Evolutionary conservation across 2,113 vertebrate species (phyloP).

Genomic region (Lampris megalopsis): DNA sequence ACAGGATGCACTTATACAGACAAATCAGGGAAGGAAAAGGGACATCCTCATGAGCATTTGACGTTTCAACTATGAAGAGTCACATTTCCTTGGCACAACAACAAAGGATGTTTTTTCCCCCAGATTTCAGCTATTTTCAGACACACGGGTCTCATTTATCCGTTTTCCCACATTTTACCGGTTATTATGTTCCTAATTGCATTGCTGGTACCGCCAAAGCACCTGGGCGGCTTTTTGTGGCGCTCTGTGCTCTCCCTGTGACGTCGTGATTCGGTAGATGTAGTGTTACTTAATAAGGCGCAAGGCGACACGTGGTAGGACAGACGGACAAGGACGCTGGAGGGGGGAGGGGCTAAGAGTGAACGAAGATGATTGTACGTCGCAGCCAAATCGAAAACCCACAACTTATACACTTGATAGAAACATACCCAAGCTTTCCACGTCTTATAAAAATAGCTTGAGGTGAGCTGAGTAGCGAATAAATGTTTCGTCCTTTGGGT

Average conservation of each 20-base stretch:
- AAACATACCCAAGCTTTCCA: slow-evolving; percentile 31
- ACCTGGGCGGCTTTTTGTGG: slow-evolving; percentile 5
- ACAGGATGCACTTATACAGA: slow-evolving; percentile 69
- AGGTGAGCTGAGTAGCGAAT: slow-evolving; percentile 26
- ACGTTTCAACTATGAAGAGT: slow-evolving; percentile 63
- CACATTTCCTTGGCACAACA: slow-evolving; percentile 75
- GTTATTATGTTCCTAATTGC: slow-evolving; percentile 34
- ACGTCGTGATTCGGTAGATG: slow-evolving; percentile 16
- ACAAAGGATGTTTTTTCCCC: slow-evolving; percentile 58
- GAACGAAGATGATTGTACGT: slow-evolving; percentile 67
- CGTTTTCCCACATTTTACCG: slow-evolving; percentile 8
- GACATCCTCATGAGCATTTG: slow-evolving; percentile 73
- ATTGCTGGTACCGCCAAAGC: slow-evolving; percentile 21
- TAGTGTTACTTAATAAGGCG: slow-evolving; percentile 16
- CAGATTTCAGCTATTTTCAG: slow-evolving; percentile 33
- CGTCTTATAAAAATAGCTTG: slow-evolving; percentile 62
- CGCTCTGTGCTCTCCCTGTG: slow-evolving; percentile 34
- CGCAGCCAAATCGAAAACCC: slow-evolving; percentile 60
- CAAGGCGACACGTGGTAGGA: slow-evolving; percentile 2
- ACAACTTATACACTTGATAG: slow-evolving; percentile 28
- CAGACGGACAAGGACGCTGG: background rate
- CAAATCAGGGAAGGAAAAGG: slow-evolving; percentile 63
- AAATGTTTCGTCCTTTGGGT: slow-evolving; percentile 38
- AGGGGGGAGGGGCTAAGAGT: background rate
- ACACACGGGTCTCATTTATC: slow-evolving; percentile 5